Evolutionary conservation across 2,113 vertebrate species (phyloP), one percentile per base, ranked within the genome.

Genomic region (Gracilinanus agilis): DNA sequence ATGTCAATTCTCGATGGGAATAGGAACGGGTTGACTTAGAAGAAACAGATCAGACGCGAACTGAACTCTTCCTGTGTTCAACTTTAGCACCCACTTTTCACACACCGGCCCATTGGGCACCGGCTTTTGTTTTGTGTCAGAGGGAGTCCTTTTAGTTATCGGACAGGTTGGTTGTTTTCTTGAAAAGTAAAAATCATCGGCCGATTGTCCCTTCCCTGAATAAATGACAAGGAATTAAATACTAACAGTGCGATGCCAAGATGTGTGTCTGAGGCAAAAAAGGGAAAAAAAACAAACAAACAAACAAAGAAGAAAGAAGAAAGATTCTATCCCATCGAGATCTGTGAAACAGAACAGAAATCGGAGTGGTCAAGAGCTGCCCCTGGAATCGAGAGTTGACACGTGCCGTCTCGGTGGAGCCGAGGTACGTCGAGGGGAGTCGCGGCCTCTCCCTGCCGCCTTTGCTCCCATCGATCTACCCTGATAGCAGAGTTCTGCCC

Each of bases 231-330:
- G 98, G 98, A 98, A 98, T 98, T 98, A 98, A 98, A 98, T 97
- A 98, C 98, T 99, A 99, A 99, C 98, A 99, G 99, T 99, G 98
- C 99, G 98, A 99, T 99, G 99, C 99, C 99, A 98, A 98, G 98
- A 98, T 99, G 98, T 98, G 97, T 98, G 97, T 98, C 92, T 98
- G 98, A 99, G 98, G 98, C 98, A 98, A 83, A 83, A 58, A 83
- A 83, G 9, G 67, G 7, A 40, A 8, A 83, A 83, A 83, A 40
- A 98, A n/a, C n/a, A n/a, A n/a, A n/a, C n/a, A n/a, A n/a, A n/a
- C n/a, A n/a, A n/a, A n/a, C n/a, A n/a, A n/a, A n/a, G n/a, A n/a
- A n/a, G n/a, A 98, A 97, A 97, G 98, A 98, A 40, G 98, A 98
- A 97, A 97, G 98, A 98, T 98, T 98, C 29, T 9, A 98, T 98